Conservation (phyloP, 2,888 invertebrate genomes). For the Plemyria rubiginata region DNA sequence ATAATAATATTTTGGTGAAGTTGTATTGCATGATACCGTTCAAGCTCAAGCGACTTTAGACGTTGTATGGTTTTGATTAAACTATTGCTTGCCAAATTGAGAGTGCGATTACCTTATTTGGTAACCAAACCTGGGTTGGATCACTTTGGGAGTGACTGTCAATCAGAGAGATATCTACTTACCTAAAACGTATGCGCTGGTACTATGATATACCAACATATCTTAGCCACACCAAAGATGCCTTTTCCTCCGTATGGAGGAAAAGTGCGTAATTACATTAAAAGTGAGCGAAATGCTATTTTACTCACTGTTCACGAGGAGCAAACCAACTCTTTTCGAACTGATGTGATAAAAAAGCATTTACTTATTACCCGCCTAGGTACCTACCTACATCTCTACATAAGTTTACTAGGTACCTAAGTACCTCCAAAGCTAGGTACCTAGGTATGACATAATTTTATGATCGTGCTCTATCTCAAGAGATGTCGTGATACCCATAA, state of each 20-base stretch:
- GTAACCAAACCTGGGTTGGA: conserved; percentile 42
- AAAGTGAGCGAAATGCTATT: no score
- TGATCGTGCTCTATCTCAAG: conserved; percentile 21
- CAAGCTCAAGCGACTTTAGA: conserved; percentile 38
- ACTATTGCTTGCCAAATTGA: conserved; percentile 69
- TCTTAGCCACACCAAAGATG: no score
- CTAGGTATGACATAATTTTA: conserved; percentile 30
- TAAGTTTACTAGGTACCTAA: neutral
- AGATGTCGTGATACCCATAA: conserved; percentile 37
- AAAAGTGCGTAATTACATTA: no score
- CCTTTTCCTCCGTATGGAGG: no score
- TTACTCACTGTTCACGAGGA: no score
- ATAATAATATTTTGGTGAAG: conserved; percentile 65
- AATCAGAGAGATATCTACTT: conserved; percentile 29
- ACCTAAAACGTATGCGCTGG: conserved; percentile 9
- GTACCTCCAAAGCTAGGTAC: neutral
- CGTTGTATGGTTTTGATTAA: conserved; percentile 66
- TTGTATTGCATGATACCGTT: conserved; percentile 64
- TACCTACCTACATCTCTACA: no score
- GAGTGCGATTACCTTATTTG: conserved; percentile 45
- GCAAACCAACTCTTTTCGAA: no score
- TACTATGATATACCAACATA: neutral
- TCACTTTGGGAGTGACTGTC: conserved; percentile 35
- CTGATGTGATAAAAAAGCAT: no score
- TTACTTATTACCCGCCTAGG: no score